phyloP scores from a whole-genome alignment of 2,888 invertebrate genomes.

The Theretra japonica region DNA sequence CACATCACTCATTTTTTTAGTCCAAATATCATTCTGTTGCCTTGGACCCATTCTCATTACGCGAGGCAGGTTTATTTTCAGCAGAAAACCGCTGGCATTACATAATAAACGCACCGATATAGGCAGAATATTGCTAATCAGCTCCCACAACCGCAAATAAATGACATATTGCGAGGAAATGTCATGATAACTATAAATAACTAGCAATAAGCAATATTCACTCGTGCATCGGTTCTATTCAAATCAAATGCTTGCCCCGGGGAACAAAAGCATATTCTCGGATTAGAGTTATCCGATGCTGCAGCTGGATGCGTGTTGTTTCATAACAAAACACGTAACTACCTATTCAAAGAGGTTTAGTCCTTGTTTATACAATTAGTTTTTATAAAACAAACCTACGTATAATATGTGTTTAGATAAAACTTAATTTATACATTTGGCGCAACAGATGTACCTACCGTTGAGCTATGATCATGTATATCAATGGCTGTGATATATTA shows the following conservation, averaged over 20 bases:
- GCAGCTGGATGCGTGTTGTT: background rate
- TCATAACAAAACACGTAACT: background rate
- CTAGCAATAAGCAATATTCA: background rate
- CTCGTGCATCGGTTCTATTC: background rate
- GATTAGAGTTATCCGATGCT: slow-evolving; percentile 1
- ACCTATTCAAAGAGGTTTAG: background rate
- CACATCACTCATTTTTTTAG: no score
- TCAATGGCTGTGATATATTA: no score
- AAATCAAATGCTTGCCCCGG: slow-evolving; percentile 34
- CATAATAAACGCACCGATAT: background rate
- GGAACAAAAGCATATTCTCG: slow-evolving; percentile 19
- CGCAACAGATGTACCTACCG: background rate
- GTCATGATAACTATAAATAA: background rate
- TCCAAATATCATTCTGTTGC: no score
- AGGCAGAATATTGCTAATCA: background rate
- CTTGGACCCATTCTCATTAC: no score
- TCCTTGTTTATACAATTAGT: background rate
- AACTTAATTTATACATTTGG: background rate
- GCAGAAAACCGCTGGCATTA: no score
- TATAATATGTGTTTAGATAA: background rate
- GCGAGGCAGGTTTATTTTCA: no score
- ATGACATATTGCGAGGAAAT: slow-evolving; percentile 3
- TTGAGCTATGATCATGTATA: no score
- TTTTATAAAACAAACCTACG: background rate
- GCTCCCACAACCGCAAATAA: background rate